Evolutionary conservation across 2,113 vertebrate genomes (phyloP).

Genomic region (Vireo altiloquus): DNA sequence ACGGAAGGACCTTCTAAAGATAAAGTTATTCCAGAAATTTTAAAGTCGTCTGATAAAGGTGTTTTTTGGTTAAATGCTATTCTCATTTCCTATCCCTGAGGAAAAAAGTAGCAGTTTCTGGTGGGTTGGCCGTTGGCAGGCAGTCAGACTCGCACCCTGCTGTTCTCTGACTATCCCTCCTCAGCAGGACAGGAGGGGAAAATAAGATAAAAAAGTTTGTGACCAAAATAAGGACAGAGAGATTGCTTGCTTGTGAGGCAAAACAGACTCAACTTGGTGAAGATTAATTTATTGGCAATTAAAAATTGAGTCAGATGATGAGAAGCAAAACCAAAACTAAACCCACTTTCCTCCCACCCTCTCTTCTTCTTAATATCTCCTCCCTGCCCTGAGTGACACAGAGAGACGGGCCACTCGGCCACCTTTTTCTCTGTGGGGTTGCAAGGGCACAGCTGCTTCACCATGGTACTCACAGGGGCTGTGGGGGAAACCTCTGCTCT

Average conservation of each 20-base stretch:
- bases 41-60: neutral
- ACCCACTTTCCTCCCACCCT: neutral
- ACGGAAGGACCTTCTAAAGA: neutral
- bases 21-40: neutral
- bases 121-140: neutral
- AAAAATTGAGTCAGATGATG: neutral
- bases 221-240: neutral
- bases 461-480: neutral
- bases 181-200: neutral
- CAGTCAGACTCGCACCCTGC: neutral
- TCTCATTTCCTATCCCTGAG: neutral
- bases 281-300: neutral
- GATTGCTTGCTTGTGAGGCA: neutral
- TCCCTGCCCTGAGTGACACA: rapidly evolving
- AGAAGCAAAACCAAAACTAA: neutral
- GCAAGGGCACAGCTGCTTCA: neutral
- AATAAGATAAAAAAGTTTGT: neutral
- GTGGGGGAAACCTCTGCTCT: neutral
- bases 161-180: neutral
- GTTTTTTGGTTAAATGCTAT: neutral
- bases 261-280: neutral
- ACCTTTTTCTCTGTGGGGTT: neutral
- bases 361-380: neutral
- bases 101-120: neutral
- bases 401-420: neutral